These are phyloP conservation scores for human (Homo sapiens) DNA, from an alignment of 2,113 vertebrate genomes.

Conservation along the genomic window GRCh38 chr2:167370501-167371000, in stretches of 20 bases:
- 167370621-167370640: not conserved
- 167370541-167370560: not conserved
- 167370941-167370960: not conserved
- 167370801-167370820: too few species aligned
- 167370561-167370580: not conserved
- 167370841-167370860: too few species aligned
- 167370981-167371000: not conserved
- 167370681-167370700: accelerated
- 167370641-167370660: not conserved
- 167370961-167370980: not conserved
- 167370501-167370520: not conserved
- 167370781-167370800: too few species aligned
- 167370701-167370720: too few species aligned
- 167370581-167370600: not conserved
- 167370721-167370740: too few species aligned
- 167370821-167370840: too few species aligned
- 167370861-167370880: too few species aligned
- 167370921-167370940: not conserved
- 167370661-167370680: not conserved
- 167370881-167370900: too few species aligned
- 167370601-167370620: not conserved
- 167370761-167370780: too few species aligned
- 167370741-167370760: too few species aligned
- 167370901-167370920: too few species aligned
- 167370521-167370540: not conserved